Evolutionary conservation across 2,888 invertebrate genomes (phyloP), one percentile per base, ranked within the genome.

Genomic region (Drosophila emarginata): DNA sequence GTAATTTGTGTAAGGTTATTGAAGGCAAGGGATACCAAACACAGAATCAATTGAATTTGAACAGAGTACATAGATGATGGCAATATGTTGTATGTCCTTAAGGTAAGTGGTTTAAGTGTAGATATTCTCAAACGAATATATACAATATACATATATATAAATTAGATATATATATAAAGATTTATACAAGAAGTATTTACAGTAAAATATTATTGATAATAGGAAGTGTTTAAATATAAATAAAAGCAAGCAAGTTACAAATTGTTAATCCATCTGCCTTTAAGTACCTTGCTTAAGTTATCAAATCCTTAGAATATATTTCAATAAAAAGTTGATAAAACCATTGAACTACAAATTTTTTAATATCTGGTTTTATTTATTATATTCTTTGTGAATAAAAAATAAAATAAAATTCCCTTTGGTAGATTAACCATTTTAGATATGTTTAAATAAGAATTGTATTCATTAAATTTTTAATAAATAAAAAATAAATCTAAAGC

Each of bases 1-100:
- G 86, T 87, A 81, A 87, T 87, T 81, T 81, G 45, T 54, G 80
- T 87, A 83, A 57, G 86, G 86, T 84, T 81, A 87, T 81, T 81
- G 87, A 71, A 77, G 62, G 67, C 58, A 63, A 67, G 64, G 65
- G 54, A 64, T 28, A 78, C 86, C 80, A 52, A 23, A 26, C 28
- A 54, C 61, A 69, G 65, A 68, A 66, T 66, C 81, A 73, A 80
- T 84, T 76, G 67, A 78, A 84, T 84, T 84, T 61, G 36, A 50
- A 52, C 15, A 45, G 45, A 64, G 45, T 57, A 67, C 53, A 50
- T 53, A 53, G 40, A n/a, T 36, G 18, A 45, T 5, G 37, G 40
- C n/a, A 36, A 11, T 32, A 45, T 26, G 59, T 18, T 23, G 14
- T 52, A 53, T 61, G 54, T 62, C 54, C 66, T 53, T 37, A n/a